Evolutionary conservation across 2,888 invertebrate genomes (phyloP).

Genomic region (Zhuqinia jingwanae): DNA sequence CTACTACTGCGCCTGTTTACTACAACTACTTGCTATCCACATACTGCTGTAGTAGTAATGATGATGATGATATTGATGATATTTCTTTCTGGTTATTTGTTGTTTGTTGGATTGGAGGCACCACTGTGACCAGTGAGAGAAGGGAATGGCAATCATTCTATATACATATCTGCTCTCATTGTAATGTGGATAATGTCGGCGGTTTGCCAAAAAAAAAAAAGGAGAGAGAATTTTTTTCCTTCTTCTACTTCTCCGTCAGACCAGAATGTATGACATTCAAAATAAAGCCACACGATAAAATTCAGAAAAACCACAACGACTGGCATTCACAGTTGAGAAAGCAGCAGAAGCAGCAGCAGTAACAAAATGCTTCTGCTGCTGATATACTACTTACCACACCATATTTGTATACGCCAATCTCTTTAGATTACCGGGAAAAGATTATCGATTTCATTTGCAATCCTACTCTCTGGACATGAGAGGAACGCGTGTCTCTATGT

Average conservation of each 20-base stretch:
- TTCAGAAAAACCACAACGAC: constrained; percentile 71
- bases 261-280: constrained; percentile 71
- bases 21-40: constrained; percentile 22
- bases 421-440: constrained; percentile 16
- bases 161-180: constrained; percentile 21
- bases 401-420: neutral
- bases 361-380: neutral
- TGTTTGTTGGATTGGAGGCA: constrained; percentile 22
- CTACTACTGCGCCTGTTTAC: no score
- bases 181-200: constrained; percentile 70
- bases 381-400: neutral
- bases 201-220: constrained; percentile 67
- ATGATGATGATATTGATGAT: no score
- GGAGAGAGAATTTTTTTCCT: no score
- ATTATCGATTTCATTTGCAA: constrained; percentile 69
- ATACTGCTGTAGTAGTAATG: no score
- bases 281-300: constrained; percentile 71
- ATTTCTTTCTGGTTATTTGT: constrained; percentile 49
- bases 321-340: constrained; percentile 71
- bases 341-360: no score
- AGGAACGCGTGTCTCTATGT: constrained; percentile 34
- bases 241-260: no score
- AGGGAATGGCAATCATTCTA: constrained; percentile 54
- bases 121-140: neutral
- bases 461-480: no score